These are phyloP conservation scores for Drosophila ironensis DNA, from an alignment of 1,140 invertebrate species.

Conservation along the genomic window DNA sequence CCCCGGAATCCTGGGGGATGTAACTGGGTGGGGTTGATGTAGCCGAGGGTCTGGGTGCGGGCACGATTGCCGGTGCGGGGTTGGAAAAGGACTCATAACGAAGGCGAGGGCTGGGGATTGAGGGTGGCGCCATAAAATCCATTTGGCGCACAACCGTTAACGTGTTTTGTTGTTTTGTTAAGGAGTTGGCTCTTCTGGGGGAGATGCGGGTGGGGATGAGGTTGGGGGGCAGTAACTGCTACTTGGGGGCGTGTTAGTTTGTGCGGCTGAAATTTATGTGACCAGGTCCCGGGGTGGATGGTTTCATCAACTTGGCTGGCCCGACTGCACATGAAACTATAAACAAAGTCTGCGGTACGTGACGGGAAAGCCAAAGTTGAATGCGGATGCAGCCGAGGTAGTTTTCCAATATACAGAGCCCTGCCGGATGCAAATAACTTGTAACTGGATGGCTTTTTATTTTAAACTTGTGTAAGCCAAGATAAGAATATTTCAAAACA, in stretches of 20 bases:
- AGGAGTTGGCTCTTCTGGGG: not conserved
- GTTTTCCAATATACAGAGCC: slow-evolving; percentile 17
- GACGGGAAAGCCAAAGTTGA: slow-evolving; percentile 15
- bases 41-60: not conserved
- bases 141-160: slow-evolving; percentile 73
- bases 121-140: slow-evolving; percentile 64
- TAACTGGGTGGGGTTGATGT: not conserved
- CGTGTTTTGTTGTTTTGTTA: slow-evolving; percentile 40
- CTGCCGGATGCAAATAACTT: slow-evolving; percentile 2
- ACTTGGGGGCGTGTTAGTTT: slow-evolving; percentile 45
- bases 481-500: no score
- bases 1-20: slow-evolving; percentile 17
- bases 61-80: not conserved
- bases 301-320: slow-evolving; percentile 1
- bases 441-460: slow-evolving; percentile 5
- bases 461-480: not conserved
- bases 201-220: not conserved
- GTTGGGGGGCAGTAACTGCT: slow-evolving; percentile 8
- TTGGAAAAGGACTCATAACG: not conserved
- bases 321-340: slow-evolving; percentile 19
- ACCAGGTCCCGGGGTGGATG: not conserved
- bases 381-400: slow-evolving; percentile 8
- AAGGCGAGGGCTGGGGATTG: slow-evolving; percentile 1
- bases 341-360: slow-evolving; percentile 29
- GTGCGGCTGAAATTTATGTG: slow-evolving; percentile 57